These are phyloP conservation scores for Auanema freiburgensis DNA, from an alignment of 2,888 invertebrate genomes.

Conservation along the genomic window DNA sequence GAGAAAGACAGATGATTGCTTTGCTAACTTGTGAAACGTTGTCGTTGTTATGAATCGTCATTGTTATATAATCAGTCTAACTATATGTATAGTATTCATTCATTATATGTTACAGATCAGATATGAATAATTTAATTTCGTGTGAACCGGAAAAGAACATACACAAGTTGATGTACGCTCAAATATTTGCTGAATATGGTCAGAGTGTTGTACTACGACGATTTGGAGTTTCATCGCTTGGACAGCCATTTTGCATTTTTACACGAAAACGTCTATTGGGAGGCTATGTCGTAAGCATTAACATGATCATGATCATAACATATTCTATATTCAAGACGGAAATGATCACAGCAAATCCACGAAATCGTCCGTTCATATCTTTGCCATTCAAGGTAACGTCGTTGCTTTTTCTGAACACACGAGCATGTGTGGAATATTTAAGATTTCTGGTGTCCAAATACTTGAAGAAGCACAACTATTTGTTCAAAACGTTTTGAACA, in stretches of 20 bases:
- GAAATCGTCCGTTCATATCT: constrained; percentile 43
- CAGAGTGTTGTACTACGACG: constrained; percentile 13
- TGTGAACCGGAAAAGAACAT: constrained; percentile 14
- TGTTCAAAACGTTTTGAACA: constrained; percentile 19
- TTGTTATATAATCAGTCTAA: too few relatives aligned
- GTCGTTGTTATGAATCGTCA: too few relatives aligned
- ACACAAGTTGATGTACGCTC: constrained; percentile 13
- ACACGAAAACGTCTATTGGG: constrained; percentile 33
- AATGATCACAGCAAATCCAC: constrained; percentile 43
- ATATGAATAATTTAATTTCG: too few relatives aligned
- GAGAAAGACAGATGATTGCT: too few relatives aligned
- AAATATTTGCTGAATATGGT: constrained; percentile 16
- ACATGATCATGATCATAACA: neutral
- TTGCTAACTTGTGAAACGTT: too few relatives aligned
- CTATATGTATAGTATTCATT: too few relatives aligned
- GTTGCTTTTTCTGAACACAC: too few relatives aligned
- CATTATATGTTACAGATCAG: too few relatives aligned
- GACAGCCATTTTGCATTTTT: constrained; percentile 37
- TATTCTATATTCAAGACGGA: constrained; percentile 23
- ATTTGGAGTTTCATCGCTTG: constrained; percentile 34
- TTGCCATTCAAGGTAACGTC: constrained; percentile 27
- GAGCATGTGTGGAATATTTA: too few relatives aligned
- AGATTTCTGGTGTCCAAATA: constrained; percentile 12
- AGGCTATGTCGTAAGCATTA: constrained; percentile 31
- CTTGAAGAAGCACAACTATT: constrained; percentile 31